Evolutionary conservation across 2,888 invertebrate species (phyloP).

Genomic region (Drosophila austrosaltans): DNA sequence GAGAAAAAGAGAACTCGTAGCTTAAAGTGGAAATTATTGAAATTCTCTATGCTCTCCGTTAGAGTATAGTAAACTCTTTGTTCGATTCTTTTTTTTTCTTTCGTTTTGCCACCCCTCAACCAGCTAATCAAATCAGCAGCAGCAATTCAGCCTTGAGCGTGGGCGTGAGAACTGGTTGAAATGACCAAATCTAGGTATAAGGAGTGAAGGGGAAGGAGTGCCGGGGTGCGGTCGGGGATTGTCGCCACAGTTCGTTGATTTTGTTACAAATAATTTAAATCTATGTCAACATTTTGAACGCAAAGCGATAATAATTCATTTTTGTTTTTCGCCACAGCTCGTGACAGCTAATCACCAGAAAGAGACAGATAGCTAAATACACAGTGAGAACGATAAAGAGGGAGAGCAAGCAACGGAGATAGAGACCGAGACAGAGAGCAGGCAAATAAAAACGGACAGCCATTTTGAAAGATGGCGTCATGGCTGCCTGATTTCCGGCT

Average conservation of each 20-base stretch:
- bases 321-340: slow-evolving; percentile 68
- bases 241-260: slow-evolving; percentile 66
- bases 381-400: background rate
- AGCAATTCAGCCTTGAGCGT: slow-evolving; percentile 17
- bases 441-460: slow-evolving; percentile 33
- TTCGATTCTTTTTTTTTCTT: background rate
- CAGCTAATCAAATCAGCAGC: slow-evolving; percentile 65
- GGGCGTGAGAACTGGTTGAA: slow-evolving; percentile 14
- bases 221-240: background rate
- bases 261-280: slow-evolving; percentile 76
- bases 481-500: slow-evolving; percentile 70
- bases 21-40: background rate
- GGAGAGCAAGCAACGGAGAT: background rate
- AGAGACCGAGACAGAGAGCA: slow-evolving; percentile 19
- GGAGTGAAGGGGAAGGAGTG: background rate
- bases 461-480: slow-evolving; percentile 76
- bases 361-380: slow-evolving; percentile 36
- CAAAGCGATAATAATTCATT: slow-evolving; percentile 73
- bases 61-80: slow-evolving; percentile 27
- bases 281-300: slow-evolving; percentile 73
- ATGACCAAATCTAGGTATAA: background rate
- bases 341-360: slow-evolving; percentile 74
- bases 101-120: slow-evolving; percentile 12
- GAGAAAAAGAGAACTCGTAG: too few relatives aligned
- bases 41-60: background rate